Conservation (phyloP, 92 coral and sea anemone genomes). For the Micromussa lordhowensis region DNA sequence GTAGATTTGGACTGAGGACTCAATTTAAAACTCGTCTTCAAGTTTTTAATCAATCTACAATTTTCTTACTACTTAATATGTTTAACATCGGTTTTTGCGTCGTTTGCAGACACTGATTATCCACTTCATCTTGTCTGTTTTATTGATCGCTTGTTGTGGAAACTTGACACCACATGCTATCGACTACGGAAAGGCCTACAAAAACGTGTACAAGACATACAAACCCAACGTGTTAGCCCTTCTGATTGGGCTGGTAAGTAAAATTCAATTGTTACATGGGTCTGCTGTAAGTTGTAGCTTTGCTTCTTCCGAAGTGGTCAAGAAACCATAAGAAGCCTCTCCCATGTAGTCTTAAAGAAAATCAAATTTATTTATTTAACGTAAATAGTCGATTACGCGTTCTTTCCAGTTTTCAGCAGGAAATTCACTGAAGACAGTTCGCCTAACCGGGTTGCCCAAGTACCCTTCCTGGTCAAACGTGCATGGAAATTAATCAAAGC, state of each 20-base stretch:
- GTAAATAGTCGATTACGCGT: too few relatives aligned
- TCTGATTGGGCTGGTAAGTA: constrained; percentile 47
- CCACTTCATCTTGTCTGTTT: constrained; percentile 12
- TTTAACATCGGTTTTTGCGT: background rate
- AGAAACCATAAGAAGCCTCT: too few relatives aligned
- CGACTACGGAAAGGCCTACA: background rate
- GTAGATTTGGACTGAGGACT: too few relatives aligned
- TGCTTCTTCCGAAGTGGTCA: background rate
- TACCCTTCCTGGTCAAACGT: too few relatives aligned
- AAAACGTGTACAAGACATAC: background rate
- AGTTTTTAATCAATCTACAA: background rate
- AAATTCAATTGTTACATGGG: background rate
- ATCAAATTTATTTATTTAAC: background rate
- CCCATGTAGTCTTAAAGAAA: too few relatives aligned
- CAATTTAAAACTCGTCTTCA: background rate
- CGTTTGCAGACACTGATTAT: background rate
- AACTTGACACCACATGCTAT: background rate
- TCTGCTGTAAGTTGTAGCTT: background rate
- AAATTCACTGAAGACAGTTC: too few relatives aligned
- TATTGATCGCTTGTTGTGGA: constrained; percentile 32
- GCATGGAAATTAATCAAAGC: too few relatives aligned
- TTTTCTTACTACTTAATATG: too few relatives aligned
- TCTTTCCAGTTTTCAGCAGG: too few relatives aligned
- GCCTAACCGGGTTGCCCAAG: too few relatives aligned
- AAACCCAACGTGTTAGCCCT: constrained; percentile 2